These are phyloP conservation scores for Phyto melanocephala DNA, from an alignment of 2,888 invertebrate genomes.

Conservation along the genomic window DNA sequence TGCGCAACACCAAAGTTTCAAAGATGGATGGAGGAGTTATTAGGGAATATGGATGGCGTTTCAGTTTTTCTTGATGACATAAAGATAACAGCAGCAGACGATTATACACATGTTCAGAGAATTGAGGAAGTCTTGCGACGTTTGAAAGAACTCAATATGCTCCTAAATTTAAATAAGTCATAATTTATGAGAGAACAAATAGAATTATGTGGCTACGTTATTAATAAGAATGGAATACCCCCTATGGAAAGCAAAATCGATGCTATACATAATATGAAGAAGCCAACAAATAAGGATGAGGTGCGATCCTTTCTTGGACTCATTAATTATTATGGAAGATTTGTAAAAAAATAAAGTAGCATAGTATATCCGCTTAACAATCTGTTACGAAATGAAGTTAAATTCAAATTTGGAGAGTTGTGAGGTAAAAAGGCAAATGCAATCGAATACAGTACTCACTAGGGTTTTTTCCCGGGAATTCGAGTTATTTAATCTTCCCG, in stretches of 20 bases:
- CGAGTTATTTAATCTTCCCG: too few species aligned
- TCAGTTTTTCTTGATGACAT: neutral
- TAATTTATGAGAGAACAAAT: slow-evolving; percentile 65
- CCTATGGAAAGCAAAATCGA: slow-evolving; percentile 70
- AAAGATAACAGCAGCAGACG: neutral
- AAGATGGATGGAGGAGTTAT: slow-evolving; percentile 68
- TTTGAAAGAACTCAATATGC: slow-evolving; percentile 1
- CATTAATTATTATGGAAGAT: slow-evolving; percentile 69
- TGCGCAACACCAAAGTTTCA: slow-evolving; percentile 70
- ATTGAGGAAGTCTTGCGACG: slow-evolving; percentile 66
- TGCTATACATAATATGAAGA: slow-evolving; percentile 68
- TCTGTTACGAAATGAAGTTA: slow-evolving; percentile 64
- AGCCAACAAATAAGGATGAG: slow-evolving; percentile 68
- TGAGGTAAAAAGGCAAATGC: slow-evolving; percentile 66
- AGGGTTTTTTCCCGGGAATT: too few species aligned
- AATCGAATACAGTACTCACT: slow-evolving; percentile 65
- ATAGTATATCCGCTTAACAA: slow-evolving; percentile 67
- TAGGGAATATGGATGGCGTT: slow-evolving; percentile 21
- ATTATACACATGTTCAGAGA: slow-evolving; percentile 61
- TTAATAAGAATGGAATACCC: slow-evolving; percentile 70
- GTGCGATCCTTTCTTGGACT: slow-evolving; percentile 68
- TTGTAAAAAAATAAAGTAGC: slow-evolving; percentile 69
- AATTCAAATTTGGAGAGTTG: slow-evolving; percentile 66
- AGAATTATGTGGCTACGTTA: slow-evolving; percentile 48
- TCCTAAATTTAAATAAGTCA: slow-evolving; percentile 66